Percentiles rank a stretch among this genome's conserved stretches.
Evolutionary conservation across 2,797 vertebrate species (phyloP).

Genomic region (Bradypodion pumilum): DNA sequence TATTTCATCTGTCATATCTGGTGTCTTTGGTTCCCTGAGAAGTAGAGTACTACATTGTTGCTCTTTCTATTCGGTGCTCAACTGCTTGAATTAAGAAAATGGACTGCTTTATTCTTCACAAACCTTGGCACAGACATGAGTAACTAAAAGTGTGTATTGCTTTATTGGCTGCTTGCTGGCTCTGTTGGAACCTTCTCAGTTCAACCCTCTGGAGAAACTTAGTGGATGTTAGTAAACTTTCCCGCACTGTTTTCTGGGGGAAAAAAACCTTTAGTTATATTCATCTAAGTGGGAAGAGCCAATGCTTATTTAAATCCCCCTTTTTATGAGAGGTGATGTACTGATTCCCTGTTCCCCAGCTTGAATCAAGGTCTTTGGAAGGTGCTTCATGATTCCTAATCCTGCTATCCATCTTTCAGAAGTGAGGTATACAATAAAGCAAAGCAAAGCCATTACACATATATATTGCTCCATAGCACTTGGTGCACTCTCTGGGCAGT

Average conservation of each 20-base stretch:
- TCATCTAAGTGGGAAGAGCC: not conserved
- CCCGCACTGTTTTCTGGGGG: not conserved
- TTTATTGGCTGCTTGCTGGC: not conserved
- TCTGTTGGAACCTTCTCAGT: not conserved
- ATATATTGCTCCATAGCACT: too few species aligned
- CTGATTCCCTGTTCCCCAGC: not conserved
- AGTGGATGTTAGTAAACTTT: not conserved
- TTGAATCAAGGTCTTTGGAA: not conserved
- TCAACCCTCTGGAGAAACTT: not conserved
- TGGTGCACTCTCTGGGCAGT: too few species aligned
- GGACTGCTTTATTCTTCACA: not conserved
- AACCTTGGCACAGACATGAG: not conserved
- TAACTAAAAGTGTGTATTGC: not conserved
- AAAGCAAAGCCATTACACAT: too few species aligned
- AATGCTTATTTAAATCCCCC: not conserved
- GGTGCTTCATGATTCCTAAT: not conserved
- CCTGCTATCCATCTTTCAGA: not conserved
- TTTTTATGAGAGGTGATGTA: not conserved
- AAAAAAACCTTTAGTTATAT: not conserved
- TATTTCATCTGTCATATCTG: not conserved
- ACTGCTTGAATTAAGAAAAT: not conserved
- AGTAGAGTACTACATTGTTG: not conserved
- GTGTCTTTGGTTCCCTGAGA: not conserved
- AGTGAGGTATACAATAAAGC: too few species aligned
- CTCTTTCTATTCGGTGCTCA: not conserved